These are phyloP conservation scores for Pocillopora damicornis DNA, from an alignment of 64 coral and sea anemone genomes.

Conservation along the genomic window DNA sequence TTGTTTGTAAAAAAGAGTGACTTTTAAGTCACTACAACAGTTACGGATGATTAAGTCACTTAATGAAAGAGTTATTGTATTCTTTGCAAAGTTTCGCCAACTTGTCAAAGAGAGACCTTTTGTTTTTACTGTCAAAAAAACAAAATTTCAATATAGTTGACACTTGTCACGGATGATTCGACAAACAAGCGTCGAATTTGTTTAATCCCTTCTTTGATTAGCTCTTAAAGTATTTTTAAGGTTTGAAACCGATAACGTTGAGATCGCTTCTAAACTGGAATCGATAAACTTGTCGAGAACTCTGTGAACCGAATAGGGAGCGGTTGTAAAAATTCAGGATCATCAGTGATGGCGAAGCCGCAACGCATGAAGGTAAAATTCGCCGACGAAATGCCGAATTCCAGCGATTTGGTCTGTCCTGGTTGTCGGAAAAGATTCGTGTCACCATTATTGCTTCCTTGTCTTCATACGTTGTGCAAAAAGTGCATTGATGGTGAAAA, in stretches of 20 bases:
- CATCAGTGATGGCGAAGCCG: constrained; percentile 16
- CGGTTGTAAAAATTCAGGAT: no score
- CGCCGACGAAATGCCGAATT: constrained; percentile 37
- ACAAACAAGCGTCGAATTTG: constrained; percentile 15
- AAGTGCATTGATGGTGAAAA: constrained; percentile 55
- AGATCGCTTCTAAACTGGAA: background rate
- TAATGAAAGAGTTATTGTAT: background rate
- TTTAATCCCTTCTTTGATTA: background rate
- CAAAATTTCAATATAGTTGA: constrained; percentile 5
- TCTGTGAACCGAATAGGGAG: background rate
- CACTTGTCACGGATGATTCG: constrained; percentile 24
- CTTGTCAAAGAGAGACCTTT: background rate
- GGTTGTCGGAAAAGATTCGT: constrained; percentile 59
- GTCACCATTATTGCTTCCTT: constrained; percentile 50
- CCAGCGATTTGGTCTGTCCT: constrained; percentile 42
- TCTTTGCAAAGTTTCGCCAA: constrained; percentile 1
- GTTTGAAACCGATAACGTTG: background rate
- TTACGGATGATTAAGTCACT: background rate
- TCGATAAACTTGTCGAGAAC: background rate
- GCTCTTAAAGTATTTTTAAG: background rate
- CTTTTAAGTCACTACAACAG: background rate
- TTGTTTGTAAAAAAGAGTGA: no score
- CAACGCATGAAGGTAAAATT: constrained; percentile 50
- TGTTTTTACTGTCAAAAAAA: background rate
- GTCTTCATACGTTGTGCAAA: constrained; percentile 72